Evolutionary conservation across 2,797 vertebrate genomes (phyloP).

Genomic region (Alca torda): DNA sequence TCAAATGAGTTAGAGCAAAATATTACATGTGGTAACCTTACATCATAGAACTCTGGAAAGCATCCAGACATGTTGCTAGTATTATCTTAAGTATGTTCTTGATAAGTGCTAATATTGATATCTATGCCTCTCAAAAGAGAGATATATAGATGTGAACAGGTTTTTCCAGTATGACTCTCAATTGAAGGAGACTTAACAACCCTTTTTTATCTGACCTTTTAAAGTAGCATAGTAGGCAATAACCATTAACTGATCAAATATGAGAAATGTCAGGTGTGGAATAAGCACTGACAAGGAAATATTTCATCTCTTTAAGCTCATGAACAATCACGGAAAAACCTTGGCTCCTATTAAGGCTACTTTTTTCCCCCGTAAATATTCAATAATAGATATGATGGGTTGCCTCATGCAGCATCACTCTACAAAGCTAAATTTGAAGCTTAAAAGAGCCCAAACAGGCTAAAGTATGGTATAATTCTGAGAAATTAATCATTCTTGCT

Average conservation of each 20-base stretch:
- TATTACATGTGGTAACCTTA: not conserved
- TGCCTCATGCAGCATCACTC: conserved; percentile 23
- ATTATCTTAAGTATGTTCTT: conserved; percentile 30
- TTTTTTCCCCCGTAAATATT: not conserved
- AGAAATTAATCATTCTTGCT: conserved; percentile 62
- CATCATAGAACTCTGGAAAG: conserved; percentile 12
- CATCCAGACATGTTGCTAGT: conserved; percentile 31
- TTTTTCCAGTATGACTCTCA: conserved; percentile 48
- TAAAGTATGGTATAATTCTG: conserved; percentile 41
- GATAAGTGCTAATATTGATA: conserved; percentile 53
- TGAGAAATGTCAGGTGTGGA: conserved; percentile 73
- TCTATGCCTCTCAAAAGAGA: conserved; percentile 26
- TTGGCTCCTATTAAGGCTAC: conserved; percentile 24
- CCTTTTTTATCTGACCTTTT: conserved; percentile 76
- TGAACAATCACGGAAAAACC: conserved; percentile 54
- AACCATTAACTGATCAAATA: conserved; percentile 78
- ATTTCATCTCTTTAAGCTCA: conserved; percentile 71
- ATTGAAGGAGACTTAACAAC: conserved; percentile 57
- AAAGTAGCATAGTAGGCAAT: conserved; percentile 71
- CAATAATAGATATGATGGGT: conserved; percentile 42
- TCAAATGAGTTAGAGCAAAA: not conserved
- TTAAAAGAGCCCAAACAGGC: conserved; percentile 52
- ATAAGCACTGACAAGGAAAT: conserved; percentile 72
- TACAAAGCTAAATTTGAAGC: conserved; percentile 51
- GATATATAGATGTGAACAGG: conserved; percentile 10